Evolutionary conservation across 2,113 vertebrate genomes (phyloP).

Genomic region (Antigone vipio): DNA sequence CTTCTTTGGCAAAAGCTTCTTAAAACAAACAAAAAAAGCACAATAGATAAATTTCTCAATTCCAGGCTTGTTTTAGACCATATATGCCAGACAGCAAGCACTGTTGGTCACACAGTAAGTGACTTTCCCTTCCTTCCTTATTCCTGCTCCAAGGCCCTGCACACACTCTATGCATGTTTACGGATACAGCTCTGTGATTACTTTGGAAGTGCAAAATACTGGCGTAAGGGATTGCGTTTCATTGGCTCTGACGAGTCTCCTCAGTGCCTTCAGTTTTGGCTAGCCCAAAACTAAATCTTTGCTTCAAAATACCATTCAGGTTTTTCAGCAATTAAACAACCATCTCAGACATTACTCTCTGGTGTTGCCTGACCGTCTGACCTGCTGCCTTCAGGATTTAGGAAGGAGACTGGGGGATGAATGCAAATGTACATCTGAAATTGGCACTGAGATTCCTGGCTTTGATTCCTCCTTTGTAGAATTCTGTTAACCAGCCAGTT

Average conservation of each 20-base stretch:
- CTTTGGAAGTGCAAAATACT: slow-evolving; percentile 7
- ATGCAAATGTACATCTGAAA: background rate
- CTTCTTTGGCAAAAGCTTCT: slow-evolving; percentile 34
- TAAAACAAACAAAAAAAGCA: slow-evolving; percentile 24
- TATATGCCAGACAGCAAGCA: background rate
- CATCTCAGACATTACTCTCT: background rate
- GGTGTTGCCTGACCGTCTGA: background rate
- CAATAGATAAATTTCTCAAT: slow-evolving; percentile 7
- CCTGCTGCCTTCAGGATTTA: background rate
- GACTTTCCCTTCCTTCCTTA: slow-evolving; percentile 29
- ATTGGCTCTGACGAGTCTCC: background rate
- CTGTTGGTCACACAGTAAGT: background rate
- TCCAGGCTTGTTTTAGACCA: background rate
- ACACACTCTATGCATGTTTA: background rate
- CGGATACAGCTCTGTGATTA: background rate
- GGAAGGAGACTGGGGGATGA: background rate
- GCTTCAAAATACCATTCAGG: background rate
- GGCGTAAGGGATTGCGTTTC: background rate
- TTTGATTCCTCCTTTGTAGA: background rate
- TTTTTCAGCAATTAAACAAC: background rate
- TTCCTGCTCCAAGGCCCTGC: background rate
- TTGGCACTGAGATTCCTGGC: background rate
- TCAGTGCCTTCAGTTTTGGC: background rate
- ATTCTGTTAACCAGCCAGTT: background rate
- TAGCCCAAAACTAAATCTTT: background rate